Evolutionary conservation across 2,113 vertebrate genomes (phyloP), one percentile per base, ranked within the genome.

Genomic region (Cyanoderma ruficeps): DNA sequence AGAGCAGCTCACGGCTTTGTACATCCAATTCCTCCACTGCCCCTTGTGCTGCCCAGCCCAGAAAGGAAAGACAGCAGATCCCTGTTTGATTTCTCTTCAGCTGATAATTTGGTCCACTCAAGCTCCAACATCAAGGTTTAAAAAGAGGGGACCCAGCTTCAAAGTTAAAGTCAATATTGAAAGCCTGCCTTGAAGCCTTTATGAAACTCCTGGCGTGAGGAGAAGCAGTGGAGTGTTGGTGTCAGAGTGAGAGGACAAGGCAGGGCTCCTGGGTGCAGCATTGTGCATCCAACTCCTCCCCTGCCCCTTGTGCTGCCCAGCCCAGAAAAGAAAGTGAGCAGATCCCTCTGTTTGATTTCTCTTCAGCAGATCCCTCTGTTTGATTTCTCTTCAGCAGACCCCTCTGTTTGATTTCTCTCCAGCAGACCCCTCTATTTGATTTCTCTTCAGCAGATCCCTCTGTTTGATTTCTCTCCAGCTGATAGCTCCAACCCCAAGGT

Each of bases 1-100:
- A 25, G 39, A 49, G 8, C 31, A 50, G 11, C 19, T 53, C 30
- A 9, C 0, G 0, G 22, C 25, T 39, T 15, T 5, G 37, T 57
- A 28, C 4, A 0, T 10, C 49, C 57, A 47, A 6, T 5, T 35
- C 12, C 39, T 53, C 9, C 49, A 16, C 14, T 35, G 56, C 22
- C 33, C 56, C n/a, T 59, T 15, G 10, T 10, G 33, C 44, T 35
- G 44, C 37, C 31, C 37, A 5, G 10, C 44, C 71, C 42, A 30
- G 17, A 87, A 79, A 35, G 30, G 18, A 71, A 10, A 79, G 15
- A 70, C 78, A 87, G 42, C 47, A 88, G 67, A 82, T 68, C 61
- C 22, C 84, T 2, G 0, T 82, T 19, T 76, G 79, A 59, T 90
- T 76, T 72, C 69, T 60, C 67, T 88, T 17, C 69, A 82, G 31